Evolutionary conservation across 2,797 vertebrate species (phyloP).

Genomic region (Coendou prehensilis): DNA sequence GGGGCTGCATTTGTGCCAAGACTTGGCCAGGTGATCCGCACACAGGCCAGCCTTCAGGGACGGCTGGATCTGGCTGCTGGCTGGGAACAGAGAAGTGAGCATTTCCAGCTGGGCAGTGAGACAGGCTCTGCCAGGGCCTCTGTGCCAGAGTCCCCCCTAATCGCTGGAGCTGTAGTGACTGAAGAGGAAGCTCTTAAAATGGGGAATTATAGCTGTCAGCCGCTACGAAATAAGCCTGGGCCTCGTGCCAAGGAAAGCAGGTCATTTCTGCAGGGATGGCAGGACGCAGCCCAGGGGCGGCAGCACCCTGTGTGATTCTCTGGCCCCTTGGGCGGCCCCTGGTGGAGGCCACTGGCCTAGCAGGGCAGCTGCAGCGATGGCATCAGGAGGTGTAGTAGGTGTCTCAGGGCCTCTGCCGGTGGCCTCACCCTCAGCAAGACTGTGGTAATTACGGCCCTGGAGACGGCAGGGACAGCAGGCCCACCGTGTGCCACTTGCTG

Average conservation of each 20-base stretch:
- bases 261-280: neutral
- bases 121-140: neutral
- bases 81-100: neutral
- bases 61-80: neutral
- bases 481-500: neutral
- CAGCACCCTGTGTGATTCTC: neutral
- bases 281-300: neutral
- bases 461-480: neutral
- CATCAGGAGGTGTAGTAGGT: neutral
- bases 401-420: neutral
- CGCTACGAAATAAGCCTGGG: slow-evolving; percentile 68
- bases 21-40: neutral
- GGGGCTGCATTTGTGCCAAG: neutral
- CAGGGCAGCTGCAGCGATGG: neutral
- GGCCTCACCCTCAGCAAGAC: neutral
- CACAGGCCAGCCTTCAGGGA: neutral
- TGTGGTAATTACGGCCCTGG: neutral
- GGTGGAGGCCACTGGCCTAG: neutral
- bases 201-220: slow-evolving; percentile 69
- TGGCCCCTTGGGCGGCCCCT: neutral
- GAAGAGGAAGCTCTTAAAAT: slow-evolving; percentile 79
- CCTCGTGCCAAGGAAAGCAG: slow-evolving; percentile 74
- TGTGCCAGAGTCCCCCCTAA: neutral
- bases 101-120: neutral
- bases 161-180: slow-evolving; percentile 56